Evolutionary conservation across 2,888 invertebrate species (phyloP).

Genomic region (Itoplectis maculator): DNA sequence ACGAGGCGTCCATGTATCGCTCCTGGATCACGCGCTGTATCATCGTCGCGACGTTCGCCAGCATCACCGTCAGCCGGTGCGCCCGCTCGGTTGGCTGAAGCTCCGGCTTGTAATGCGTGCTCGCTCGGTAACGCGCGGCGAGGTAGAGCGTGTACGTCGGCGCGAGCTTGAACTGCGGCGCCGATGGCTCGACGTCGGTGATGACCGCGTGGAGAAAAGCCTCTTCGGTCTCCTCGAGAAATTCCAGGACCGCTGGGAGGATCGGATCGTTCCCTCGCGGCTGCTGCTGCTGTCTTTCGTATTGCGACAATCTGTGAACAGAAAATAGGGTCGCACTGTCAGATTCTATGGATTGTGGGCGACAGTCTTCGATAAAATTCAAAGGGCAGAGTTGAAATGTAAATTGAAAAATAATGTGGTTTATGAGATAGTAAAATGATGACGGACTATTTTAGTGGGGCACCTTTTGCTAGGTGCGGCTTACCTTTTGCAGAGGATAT

Average conservation of each 20-base stretch:
- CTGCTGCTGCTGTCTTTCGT: constrained; percentile 86
- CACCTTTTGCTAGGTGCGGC: neutral
- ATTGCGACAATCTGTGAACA: constrained; percentile 81
- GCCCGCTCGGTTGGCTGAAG: constrained; percentile 96
- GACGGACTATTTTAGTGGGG: neutral
- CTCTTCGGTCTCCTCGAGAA: constrained; percentile 97
- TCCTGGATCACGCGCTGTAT: constrained; percentile 95
- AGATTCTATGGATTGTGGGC: too few species aligned
- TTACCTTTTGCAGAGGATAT: neutral
- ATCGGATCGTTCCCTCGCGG: constrained; percentile 94
- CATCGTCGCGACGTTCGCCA: constrained; percentile 95
- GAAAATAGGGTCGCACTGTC: too few species aligned
- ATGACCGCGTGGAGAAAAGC: constrained; percentile 95
- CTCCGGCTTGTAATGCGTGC: constrained; percentile 97
- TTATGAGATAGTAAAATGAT: neutral
- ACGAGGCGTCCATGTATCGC: constrained; percentile 93
- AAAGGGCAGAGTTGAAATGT: neutral
- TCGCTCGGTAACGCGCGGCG: constrained; percentile 96
- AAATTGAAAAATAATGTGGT: neutral
- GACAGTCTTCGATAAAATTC: too few species aligned
- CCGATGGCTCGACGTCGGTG: constrained; percentile 94
- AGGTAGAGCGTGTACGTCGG: constrained; percentile 99
- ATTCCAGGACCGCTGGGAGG: constrained; percentile 97
- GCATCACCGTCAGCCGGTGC: constrained; percentile 94
- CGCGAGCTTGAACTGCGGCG: constrained; percentile 96